phyloP scores from a whole-genome alignment of 23 tunicate species.

The Halocynthia aurantium region DNA sequence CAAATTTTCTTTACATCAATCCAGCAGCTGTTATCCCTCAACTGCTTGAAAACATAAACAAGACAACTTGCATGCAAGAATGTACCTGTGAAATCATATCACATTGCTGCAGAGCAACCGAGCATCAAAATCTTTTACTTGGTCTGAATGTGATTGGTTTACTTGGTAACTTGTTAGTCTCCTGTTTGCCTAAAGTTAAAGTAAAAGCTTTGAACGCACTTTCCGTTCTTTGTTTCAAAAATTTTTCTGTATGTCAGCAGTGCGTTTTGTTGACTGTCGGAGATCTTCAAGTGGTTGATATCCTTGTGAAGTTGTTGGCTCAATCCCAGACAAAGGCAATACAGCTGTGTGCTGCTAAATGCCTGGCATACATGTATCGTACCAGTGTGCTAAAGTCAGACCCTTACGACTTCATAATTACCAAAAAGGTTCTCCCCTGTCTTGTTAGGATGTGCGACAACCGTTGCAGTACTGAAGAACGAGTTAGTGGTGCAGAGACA shows the following conservation, averaged over 20 bases:
- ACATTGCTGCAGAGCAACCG: conserved; percentile 53
- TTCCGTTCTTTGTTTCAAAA: conserved; percentile 47
- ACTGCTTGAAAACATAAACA: conserved; percentile 48
- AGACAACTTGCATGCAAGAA: conserved; percentile 61
- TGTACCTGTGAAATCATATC: conserved; percentile 72
- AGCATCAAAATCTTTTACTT: conserved; percentile 41
- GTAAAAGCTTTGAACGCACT: conserved; percentile 51
- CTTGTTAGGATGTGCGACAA: conserved; percentile 85
- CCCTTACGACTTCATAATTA: conserved; percentile 6
- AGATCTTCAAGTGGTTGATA: conserved; percentile 16
- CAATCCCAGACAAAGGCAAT: conserved; percentile 40
- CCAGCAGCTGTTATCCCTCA: conserved; percentile 27
- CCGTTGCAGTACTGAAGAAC: conserved; percentile 30
- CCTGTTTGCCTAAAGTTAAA: conserved; percentile 37
- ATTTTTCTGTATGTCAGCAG: conserved; percentile 25
- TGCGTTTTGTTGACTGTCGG: conserved; percentile 11
- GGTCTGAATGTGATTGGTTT: conserved; percentile 29
- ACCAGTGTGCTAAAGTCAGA: conserved; percentile 22
- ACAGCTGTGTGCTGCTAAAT: conserved; percentile 56
- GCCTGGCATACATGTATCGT: conserved; percentile 54
- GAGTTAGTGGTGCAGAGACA: conserved; percentile 64
- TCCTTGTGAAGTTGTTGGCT: conserved; percentile 37
- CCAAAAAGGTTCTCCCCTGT: conserved; percentile 64
- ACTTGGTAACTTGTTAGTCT: conserved; percentile 30
- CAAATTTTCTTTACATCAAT: conserved; percentile 27